Conservation (phyloP, 2,797 vertebrate species). For the Cirrhinus mrigala region DNA sequence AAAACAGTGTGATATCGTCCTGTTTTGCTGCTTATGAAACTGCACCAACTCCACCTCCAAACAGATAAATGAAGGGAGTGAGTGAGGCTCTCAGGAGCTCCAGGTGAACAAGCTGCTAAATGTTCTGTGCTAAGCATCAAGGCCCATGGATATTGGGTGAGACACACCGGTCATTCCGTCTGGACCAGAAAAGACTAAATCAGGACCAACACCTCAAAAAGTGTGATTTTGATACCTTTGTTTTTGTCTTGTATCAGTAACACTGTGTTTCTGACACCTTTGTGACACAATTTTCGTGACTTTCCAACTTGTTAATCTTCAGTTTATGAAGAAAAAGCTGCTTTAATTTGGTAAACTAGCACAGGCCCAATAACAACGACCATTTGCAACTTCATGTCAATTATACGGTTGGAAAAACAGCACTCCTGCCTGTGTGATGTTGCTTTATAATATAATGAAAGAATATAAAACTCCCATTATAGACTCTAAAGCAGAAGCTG, state of each 20-base stretch:
- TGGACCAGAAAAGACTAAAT: background rate
- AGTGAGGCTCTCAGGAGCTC: slow-evolving; percentile 14
- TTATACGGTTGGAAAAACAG: slow-evolving; percentile 4
- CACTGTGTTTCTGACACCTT: background rate
- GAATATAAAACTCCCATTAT: background rate
- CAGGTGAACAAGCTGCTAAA: slow-evolving; percentile 45
- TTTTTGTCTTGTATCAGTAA: background rate
- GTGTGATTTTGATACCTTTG: background rate
- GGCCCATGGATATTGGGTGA: slow-evolving; percentile 30
- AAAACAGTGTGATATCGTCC: slow-evolving; percentile 46
- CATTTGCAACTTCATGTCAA: background rate
- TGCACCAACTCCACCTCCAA: slow-evolving; percentile 35
- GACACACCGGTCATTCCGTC: slow-evolving; percentile 3
- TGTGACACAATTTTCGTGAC: background rate
- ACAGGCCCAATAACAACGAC: background rate
- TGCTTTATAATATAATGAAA: slow-evolving; percentile 11
- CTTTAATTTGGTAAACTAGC: slow-evolving; percentile 4
- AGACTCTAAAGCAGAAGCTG: slow-evolving; percentile 9
- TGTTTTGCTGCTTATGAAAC: slow-evolving; percentile 43
- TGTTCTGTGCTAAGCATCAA: slow-evolving; percentile 30
- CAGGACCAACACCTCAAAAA: background rate
- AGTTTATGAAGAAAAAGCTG: background rate
- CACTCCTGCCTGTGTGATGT: background rate
- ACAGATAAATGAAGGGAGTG: background rate
- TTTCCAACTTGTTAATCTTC: background rate